Percentiles rank a stretch among this genome's conserved stretches.
Evolutionary conservation across 2,113 vertebrate species (phyloP).

Genomic region (Emydocephalus ijimae): DNA sequence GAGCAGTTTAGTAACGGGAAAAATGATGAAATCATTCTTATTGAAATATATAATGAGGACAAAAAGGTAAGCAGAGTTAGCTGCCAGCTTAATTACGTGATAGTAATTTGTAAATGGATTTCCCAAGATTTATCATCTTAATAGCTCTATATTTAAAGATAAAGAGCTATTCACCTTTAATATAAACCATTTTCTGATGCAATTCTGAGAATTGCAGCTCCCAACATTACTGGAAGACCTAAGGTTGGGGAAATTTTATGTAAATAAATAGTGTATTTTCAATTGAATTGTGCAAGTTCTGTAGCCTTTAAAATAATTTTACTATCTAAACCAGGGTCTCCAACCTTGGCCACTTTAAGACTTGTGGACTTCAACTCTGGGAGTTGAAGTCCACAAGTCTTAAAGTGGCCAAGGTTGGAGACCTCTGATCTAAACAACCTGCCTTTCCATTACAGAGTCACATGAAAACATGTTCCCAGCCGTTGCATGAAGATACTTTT

Average conservation of each 20-base stretch:
- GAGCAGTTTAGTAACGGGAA: not conserved
- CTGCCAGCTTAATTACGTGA: too few species aligned
- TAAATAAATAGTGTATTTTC: slow-evolving; percentile 23
- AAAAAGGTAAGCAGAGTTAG: not conserved
- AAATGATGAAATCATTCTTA: not conserved
- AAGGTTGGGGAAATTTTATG: not conserved
- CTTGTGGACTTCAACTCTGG: too few species aligned
- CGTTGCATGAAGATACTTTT: slow-evolving; percentile 96
- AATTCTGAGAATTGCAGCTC: not conserved
- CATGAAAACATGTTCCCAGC: slow-evolving; percentile 98
- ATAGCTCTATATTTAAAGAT: not conserved
- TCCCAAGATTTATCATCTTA: not conserved
- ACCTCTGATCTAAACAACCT: not conserved
- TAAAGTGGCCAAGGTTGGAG: too few species aligned
- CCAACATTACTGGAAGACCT: not conserved
- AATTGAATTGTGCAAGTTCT: slow-evolving; percentile 12
- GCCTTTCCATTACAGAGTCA: slow-evolving; percentile 80
- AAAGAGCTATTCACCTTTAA: not conserved
- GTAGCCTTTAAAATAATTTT: slow-evolving; percentile 17
- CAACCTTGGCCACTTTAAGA: too few species aligned
- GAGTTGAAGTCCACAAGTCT: too few species aligned
- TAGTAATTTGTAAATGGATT: not conserved
- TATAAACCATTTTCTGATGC: not conserved
- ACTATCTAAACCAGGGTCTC: slow-evolving; percentile 4
- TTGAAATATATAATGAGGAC: not conserved